These are phyloP conservation scores for Trachelipus rathkii DNA, from an alignment of 1,140 invertebrate species.

Conservation along the genomic window DNA sequence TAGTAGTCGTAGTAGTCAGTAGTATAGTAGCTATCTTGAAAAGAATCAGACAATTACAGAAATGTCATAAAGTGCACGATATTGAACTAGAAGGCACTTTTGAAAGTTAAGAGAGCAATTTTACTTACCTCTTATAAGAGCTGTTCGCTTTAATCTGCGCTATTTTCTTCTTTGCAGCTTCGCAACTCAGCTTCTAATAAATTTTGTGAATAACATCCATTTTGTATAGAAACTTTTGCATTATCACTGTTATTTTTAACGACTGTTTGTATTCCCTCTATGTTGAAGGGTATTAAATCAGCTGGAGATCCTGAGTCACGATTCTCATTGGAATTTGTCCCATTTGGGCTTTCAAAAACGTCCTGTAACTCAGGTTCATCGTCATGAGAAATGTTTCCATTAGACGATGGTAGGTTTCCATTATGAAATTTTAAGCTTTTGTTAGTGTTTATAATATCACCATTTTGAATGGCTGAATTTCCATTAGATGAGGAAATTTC, in stretches of 20 bases:
- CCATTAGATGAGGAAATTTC: too few species aligned
- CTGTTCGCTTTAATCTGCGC: not conserved
- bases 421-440: too few species aligned
- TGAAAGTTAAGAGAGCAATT: not conserved
- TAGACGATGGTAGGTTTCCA: too few species aligned
- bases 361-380: not conserved
- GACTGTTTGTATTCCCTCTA: not conserved
- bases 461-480: too few species aligned
- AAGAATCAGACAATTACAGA: too few species aligned
- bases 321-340: not conserved
- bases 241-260: not conserved
- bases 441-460: too few species aligned
- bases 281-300: not conserved
- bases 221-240: not conserved
- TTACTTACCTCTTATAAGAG: not conserved
- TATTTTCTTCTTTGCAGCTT: not conserved
- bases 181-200: not conserved
- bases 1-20: too few species aligned
- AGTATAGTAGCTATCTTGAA: too few species aligned
- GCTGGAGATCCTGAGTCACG: not conserved
- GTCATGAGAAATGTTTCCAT: too few species aligned
- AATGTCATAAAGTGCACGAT: too few species aligned
- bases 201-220: not conserved
- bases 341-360: not conserved
- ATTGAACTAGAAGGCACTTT: too few species aligned